Evolutionary conservation across 2,888 invertebrate species (phyloP), one percentile per base, ranked within the genome.

Genomic region (Bombylius major): DNA sequence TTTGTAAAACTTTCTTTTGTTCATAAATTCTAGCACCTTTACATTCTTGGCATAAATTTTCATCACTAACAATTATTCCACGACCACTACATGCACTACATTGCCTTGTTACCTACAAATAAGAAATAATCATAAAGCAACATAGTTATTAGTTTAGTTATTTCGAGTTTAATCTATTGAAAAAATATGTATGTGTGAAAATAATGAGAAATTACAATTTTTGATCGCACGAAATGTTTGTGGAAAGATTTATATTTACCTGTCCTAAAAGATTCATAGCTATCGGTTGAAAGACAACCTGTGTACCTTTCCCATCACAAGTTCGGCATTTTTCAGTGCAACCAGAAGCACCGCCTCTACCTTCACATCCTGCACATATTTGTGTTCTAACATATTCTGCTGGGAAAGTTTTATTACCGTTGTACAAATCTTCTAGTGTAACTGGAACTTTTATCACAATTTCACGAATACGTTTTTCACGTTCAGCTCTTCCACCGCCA

Each of bases 391-490:
- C 65, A 50, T 69, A 70, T 32, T 70, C 65, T 7, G 70, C 61
- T 1, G 64, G 62, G 54, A 71, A 69, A 4, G 88, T 77, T 51
- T 86, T 86, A 75, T 90, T 91, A 11, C 95, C 95, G 73, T 89
- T 86, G 71, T 93, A 96, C 69, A 95, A 78, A 69, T 94, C 92
- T 75, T 95, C 94, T 65, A 96, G 75, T 9, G 91, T 81, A 8
- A 96, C 90, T 74, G 86, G 86, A 31, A 94, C 75, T 23, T 87
- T 85, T 70, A 92, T 86, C 59, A 89, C 78, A 33, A 91, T 88
- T 70, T 92, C 89, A 70, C 89, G 61, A 44, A 58, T 86, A n/a
- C 89, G 87, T 59, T 82, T 77, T 58, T 78, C 76, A 12, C 79
- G 76, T n/a, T 77, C 75, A 49, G 83, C 77, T 65, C 81, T 66